Evolutionary conservation across 2,888 invertebrate species (phyloP).

Genomic region (Mycalesis mineus): DNA sequence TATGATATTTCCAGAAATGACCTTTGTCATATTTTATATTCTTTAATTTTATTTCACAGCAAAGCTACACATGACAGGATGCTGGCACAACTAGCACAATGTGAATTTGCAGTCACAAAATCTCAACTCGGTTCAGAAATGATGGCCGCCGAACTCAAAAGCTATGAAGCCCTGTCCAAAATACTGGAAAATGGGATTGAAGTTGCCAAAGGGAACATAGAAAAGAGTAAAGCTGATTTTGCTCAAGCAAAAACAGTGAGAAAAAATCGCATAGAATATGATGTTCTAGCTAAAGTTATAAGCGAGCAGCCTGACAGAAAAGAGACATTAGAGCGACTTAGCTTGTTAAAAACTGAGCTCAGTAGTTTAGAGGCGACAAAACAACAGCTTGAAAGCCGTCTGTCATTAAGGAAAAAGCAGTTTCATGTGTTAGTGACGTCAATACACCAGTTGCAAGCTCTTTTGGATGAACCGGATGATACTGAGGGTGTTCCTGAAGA

Average conservation of each 20-base stretch:
- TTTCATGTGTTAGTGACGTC: conserved; percentile 92
- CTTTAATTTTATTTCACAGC: conserved; percentile 52
- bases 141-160: conserved; percentile 89
- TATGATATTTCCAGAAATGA: too few relatives aligned
- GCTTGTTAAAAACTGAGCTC: conserved; percentile 85
- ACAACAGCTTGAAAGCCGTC: conserved; percentile 84
- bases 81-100: conserved; percentile 89
- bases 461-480: conserved; percentile 85
- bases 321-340: conserved; percentile 84
- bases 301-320: conserved; percentile 93
- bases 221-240: conserved; percentile 87
- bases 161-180: conserved; percentile 87
- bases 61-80: conserved; percentile 87
- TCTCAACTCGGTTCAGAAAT: conserved; percentile 88
- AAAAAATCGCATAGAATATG: conserved; percentile 95
- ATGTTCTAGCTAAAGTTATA: conserved; percentile 93
- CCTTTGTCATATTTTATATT: too few relatives aligned
- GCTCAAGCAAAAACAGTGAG: conserved; percentile 90
- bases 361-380: conserved; percentile 83
- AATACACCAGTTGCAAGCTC: conserved; percentile 89
- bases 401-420: conserved; percentile 91
- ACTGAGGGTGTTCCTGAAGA: conserved; percentile 58
- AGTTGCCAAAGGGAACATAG: conserved; percentile 88
- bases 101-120: conserved; percentile 92
- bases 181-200: conserved; percentile 89